Base-by-base conservation (phyloP, 2,797 vertebrate species). In the Neopelma chrysocephalum region DNA sequence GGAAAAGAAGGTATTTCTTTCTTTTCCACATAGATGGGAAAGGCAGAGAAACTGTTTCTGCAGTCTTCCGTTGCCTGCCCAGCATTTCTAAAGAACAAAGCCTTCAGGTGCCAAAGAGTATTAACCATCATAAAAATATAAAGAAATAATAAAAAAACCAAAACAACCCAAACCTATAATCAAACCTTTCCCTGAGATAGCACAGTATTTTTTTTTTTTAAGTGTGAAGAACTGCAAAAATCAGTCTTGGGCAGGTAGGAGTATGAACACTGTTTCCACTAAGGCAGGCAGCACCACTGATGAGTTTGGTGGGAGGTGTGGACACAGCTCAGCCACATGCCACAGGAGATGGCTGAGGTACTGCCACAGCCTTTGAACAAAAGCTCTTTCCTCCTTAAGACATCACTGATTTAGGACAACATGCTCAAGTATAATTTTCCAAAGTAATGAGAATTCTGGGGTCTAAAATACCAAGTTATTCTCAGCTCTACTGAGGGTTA, bases 51-150 rank as follows among this genome's bases (percentile, higher is more conserved):
- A 82, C 19, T 15, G 8, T 64, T 92, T 76, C 70, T 69, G 26
- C 38, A 78, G n/a, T 42, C 25, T 87, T 72, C 7, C 20, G 18
- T 53, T 80, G 27, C 25, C 54, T 60, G 40, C 40, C 61, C 27
- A 84, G 43, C 22, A 72, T 62, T 69, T 81, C 19, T 79, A 79
- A 87, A 82, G 70, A 90, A 68, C 62, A 93, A 96, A 90, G 54
- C 61, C 42, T 83, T 83, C 45, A 76, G 29, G 42, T 61, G 86
- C 15, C 53, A 15, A 71, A 89, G 51, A 58, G 10, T 84, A 83
- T 53, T 58, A 95, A 90, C 29, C 34, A 72, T 47, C 26, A 26
- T 65, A 92, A 89, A 90, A 92, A 79, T 69, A 75, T 12, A 85
- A 76, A 79, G 29, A 72, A 69, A 78, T n/a, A 79, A 23, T 5